Percentiles rank a stretch among this genome's conserved stretches.
Conservation (phyloP, 2,113 vertebrate genomes). For the Vireo altiloquus region DNA sequence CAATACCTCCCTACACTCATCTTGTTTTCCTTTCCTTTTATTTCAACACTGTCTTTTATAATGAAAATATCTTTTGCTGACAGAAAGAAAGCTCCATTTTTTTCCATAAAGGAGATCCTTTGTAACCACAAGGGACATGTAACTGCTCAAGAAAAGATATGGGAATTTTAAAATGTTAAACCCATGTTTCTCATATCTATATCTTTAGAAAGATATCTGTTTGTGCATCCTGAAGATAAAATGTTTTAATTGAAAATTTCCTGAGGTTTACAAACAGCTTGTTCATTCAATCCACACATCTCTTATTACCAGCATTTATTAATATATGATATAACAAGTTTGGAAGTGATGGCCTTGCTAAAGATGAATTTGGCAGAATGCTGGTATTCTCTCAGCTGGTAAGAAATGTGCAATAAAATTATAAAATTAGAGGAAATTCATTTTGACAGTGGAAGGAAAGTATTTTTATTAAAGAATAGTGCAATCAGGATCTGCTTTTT, state of each 20-base stretch:
- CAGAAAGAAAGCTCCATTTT: background rate
- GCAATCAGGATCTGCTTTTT: slow-evolving; percentile 6
- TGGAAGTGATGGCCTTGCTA: background rate
- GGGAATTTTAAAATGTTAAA: background rate
- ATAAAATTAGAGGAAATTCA: background rate
- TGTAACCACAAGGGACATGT: background rate
- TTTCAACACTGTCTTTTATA: background rate
- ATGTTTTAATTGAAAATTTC: background rate
- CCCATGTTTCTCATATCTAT: background rate
- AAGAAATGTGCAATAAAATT: background rate
- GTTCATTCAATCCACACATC: background rate
- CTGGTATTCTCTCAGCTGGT: background rate
- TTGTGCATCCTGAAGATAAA: background rate
- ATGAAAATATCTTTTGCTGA: background rate
- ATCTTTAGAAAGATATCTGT: background rate
- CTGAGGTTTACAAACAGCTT: background rate
- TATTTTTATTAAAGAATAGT: slow-evolving; percentile 18
- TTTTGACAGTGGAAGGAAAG: background rate
- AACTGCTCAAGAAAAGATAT: background rate
- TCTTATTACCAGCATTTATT: background rate
- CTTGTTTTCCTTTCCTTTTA: background rate
- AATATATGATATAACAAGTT: background rate
- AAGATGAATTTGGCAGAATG: background rate
- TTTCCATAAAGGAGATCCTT: background rate
- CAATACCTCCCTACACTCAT: background rate